Evolutionary conservation across 2,888 invertebrate genomes (phyloP).

Genomic region (Cheilosia grossa): DNA sequence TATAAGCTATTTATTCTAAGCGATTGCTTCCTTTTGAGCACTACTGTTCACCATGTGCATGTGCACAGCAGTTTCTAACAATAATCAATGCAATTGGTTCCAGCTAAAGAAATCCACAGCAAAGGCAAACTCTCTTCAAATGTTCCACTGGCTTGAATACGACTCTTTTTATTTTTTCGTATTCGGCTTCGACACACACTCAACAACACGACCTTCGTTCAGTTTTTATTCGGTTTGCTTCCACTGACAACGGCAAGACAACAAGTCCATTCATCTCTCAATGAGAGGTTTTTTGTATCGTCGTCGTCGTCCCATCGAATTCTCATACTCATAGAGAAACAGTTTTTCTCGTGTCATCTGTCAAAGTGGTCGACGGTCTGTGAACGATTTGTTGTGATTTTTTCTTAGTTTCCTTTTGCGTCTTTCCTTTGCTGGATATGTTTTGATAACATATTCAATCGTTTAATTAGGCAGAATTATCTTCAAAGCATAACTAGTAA

Average conservation of each 20-base stretch:
- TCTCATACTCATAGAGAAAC: conserved; percentile 41
- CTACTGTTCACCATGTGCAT: conserved; percentile 41
- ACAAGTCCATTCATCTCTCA: conserved; percentile 62
- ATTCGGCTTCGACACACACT: neutral
- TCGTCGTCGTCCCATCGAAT: conserved; percentile 5
- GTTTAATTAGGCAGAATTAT: neutral
- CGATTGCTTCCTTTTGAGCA: neutral
- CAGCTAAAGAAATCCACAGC: conserved; percentile 17
- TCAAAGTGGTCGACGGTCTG: conserved; percentile 59
- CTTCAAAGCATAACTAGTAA: neutral
- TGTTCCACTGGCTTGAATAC: neutral
- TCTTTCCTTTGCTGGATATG: conserved; percentile 13
- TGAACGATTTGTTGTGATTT: conserved; percentile 61
- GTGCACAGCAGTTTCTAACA: conserved; percentile 2
- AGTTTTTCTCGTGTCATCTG: conserved; percentile 68
- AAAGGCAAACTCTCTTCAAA: conserved; percentile 47
- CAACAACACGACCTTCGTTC: conserved; percentile 46
- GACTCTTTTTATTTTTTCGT: neutral
- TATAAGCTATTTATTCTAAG: neutral
- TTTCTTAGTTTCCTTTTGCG: conserved; percentile 42
- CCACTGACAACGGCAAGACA: conserved; percentile 23
- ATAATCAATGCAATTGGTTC: conserved; percentile 32
- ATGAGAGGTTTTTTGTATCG: conserved; percentile 24
- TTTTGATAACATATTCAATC: conserved; percentile 2
- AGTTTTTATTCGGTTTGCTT: conserved; percentile 39